Base-by-base conservation (phyloP, 2,888 invertebrate species). In the Sinohyriopsis cumingii region DNA sequence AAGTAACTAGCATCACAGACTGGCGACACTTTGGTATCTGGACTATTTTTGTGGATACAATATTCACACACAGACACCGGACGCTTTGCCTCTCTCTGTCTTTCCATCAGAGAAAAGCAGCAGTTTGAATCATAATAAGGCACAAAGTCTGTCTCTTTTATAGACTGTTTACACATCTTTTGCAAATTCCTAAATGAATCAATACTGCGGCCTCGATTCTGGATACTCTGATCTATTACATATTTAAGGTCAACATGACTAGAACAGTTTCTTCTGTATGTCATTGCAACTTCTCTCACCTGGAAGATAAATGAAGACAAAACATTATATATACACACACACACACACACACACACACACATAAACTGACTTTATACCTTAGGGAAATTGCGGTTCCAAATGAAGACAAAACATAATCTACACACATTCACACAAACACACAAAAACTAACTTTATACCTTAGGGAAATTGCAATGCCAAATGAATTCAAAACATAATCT, bases 221-320 rank as follows among this genome's bases (percentile, higher is more conserved):
- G 53, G 18, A 63, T 63, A 22, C 45, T 63, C n/a, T 54, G 22
- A 18, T 63, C 45, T 18, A 53, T 25, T 15, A 54, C 63, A 53
- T 63, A 53, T 15, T 24, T 53, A 24, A 63, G 25, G 18, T 67
- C 45, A 19, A 61, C 19, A 61, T 62, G 59, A 22, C 57, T 57
- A 33, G 57, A 55, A 66, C 77, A 76, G 63, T 73, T 70, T 55
- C 60, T 45, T 45, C 45, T 64, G 68, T 95, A 95, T 80, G 94
- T 93, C 86, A 94, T 91, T 28, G 93, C 94, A 45, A 94, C 91
- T 91, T 95, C 94, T 78, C 93, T 93, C 63, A 95, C 86, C 95
- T 95, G 88, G 71, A 91, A 91, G 70, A 64, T 57, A 62, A 73
- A 28, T 56, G 55, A 18, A 59, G 45, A 45, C 45, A 45, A 45